These are phyloP conservation scores for Nymphalis c-album DNA, from an alignment of 2,888 invertebrate genomes.

Conservation along the genomic window DNA sequence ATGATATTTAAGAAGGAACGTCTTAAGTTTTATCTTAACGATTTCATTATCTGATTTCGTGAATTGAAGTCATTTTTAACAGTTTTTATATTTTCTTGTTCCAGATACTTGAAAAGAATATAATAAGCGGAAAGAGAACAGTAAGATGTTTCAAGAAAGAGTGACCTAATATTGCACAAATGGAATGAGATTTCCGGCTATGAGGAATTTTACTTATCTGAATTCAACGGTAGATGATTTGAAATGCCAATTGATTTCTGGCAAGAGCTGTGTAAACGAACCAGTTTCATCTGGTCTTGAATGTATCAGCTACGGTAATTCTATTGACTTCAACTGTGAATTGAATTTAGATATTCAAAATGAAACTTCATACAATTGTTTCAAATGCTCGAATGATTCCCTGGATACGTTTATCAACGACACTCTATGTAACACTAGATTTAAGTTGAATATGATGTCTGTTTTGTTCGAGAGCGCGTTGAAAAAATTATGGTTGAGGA, in stretches of 20 bases:
- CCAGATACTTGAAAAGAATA: constrained; percentile 23
- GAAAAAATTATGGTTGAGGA: constrained; percentile 66
- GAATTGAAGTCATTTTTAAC: background rate
- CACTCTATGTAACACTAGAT: constrained; percentile 64
- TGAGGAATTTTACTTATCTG: constrained; percentile 64
- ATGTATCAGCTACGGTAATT: constrained; percentile 49
- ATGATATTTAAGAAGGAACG: constrained; percentile 13
- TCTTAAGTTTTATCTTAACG: constrained; percentile 5
- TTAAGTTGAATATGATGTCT: constrained; percentile 69
- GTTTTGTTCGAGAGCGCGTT: constrained; percentile 69
- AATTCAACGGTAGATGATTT: constrained; percentile 62
- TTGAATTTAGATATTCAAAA: constrained; percentile 71
- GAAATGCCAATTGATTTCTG: constrained; percentile 58
- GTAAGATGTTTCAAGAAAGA: constrained; percentile 31
- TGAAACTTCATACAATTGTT: constrained; percentile 72
- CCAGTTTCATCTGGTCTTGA: constrained; percentile 54
- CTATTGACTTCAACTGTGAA: constrained; percentile 57
- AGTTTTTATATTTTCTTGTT: constrained; percentile 25
- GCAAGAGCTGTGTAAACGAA: constrained; percentile 54
- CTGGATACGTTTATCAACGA: constrained; percentile 59
- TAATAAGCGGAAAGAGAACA: constrained; percentile 4
- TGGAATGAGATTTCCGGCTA: constrained; percentile 48
- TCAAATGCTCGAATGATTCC: constrained; percentile 57
- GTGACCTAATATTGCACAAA: constrained; percentile 32
- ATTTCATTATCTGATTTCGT: constrained; percentile 9